Evolutionary conservation across 2,113 vertebrate species (phyloP).

Genomic region (Motacilla tschutschensis): DNA sequence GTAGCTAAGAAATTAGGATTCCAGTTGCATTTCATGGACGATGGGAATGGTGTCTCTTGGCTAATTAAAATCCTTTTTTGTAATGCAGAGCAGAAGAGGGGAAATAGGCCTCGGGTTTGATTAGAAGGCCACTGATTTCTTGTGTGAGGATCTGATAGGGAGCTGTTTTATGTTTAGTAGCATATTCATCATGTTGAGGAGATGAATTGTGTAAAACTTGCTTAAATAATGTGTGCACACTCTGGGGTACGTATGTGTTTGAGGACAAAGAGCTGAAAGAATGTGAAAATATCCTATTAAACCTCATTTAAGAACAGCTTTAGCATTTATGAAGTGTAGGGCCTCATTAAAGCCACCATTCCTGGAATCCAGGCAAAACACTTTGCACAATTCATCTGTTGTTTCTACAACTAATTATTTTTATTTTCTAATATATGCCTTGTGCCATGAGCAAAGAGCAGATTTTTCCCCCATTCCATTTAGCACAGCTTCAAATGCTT

Average conservation of each 20-base stretch:
- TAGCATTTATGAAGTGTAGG: slow-evolving; percentile 52
- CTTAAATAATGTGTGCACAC: slow-evolving; percentile 3
- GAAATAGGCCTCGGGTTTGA: neutral
- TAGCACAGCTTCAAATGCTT: slow-evolving; percentile 50
- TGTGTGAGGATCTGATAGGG: neutral
- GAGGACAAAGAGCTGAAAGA: slow-evolving; percentile 36
- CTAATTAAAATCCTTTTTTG: slow-evolving; percentile 17
- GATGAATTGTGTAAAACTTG: slow-evolving; percentile 14
- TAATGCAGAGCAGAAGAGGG: neutral
- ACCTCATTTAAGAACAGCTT: slow-evolving; percentile 21
- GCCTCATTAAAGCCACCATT: slow-evolving; percentile 77
- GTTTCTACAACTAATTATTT: slow-evolving; percentile 83
- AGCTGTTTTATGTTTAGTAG: neutral
- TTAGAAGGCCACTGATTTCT: slow-evolving; percentile 16
- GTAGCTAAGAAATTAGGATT: slow-evolving; percentile 50
- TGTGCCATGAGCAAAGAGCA: slow-evolving; percentile 51
- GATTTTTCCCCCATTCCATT: slow-evolving; percentile 39
- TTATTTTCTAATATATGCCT: slow-evolving; percentile 73
- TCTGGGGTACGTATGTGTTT: neutral
- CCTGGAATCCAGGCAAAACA: slow-evolving; percentile 78
- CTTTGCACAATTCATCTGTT: slow-evolving; percentile 78
- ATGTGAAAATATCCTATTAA: slow-evolving; percentile 58
- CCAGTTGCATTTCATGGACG: slow-evolving; percentile 6
- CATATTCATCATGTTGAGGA: neutral
- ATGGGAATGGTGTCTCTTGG: neutral